Evolutionary conservation across 2,888 invertebrate genomes (phyloP).

Genomic region (Elmis aenea): DNA sequence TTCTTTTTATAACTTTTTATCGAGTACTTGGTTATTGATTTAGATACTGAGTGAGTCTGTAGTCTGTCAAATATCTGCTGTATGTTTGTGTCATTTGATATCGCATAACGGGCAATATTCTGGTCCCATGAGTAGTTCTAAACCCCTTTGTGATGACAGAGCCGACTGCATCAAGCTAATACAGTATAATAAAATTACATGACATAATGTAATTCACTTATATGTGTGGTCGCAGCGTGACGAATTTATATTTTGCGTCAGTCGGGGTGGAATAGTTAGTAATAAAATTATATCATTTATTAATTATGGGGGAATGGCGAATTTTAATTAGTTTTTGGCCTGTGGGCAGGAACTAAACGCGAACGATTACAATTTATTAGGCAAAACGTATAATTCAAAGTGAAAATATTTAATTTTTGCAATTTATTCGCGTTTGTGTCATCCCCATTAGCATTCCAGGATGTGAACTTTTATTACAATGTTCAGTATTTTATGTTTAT

Average conservation of each 20-base stretch:
- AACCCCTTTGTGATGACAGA: conserved; percentile 15
- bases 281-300: conserved; percentile 38
- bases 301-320: conserved; percentile 33
- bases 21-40: too few relatives aligned
- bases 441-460: too few relatives aligned
- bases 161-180: conserved; percentile 24
- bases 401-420: too few relatives aligned
- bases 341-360: too few relatives aligned
- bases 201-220: conserved; percentile 38
- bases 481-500: too few relatives aligned
- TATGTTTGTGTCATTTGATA: conserved; percentile 8
- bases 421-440: too few relatives aligned
- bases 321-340: conserved; percentile 25
- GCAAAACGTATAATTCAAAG: too few relatives aligned
- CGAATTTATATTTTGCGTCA: conserved; percentile 40
- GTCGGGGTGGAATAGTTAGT: conserved; percentile 29
- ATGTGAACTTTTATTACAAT: too few relatives aligned
- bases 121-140: conserved; percentile 13
- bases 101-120: conserved; percentile 8
- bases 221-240: conserved; percentile 39
- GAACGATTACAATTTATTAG: too few relatives aligned
- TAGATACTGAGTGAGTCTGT: too few relatives aligned
- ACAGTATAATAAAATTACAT: conserved; percentile 29
- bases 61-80: too few relatives aligned
- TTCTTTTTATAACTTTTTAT: too few relatives aligned